Conservation (phyloP, 2,113 vertebrate species). For the Sturnira hondurensis region DNA sequence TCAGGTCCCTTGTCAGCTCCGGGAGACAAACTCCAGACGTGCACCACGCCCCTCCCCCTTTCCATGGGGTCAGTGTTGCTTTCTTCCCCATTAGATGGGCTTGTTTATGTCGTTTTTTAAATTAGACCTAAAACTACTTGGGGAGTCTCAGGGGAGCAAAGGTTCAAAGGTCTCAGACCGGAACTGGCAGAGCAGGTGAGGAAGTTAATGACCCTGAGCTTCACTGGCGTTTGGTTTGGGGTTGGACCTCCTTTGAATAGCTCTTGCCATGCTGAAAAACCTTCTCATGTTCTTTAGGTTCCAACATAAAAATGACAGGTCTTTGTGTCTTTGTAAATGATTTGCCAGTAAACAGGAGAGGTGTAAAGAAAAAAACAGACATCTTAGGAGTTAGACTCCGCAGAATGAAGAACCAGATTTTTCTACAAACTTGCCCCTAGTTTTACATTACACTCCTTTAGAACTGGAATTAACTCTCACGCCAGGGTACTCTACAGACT, state of each 20-base stretch:
- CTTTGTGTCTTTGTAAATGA: not conserved
- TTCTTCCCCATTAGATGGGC: slow-evolving; percentile 8
- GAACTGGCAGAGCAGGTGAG: rapidly evolving
- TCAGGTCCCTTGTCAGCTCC: slow-evolving; percentile 33
- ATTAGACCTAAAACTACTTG: not conserved
- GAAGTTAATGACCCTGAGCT: rapidly evolving
- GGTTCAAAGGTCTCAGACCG: not conserved
- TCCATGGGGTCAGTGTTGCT: slow-evolving; percentile 55
- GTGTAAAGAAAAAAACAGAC: no score
- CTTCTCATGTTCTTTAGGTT: not conserved
- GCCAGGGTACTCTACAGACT: no score
- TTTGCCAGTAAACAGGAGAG: not conserved
- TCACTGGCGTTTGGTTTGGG: rapidly evolving
- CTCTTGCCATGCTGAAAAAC: not conserved
- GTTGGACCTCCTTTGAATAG: rapidly evolving
- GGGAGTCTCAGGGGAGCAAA: slow-evolving; percentile 13
- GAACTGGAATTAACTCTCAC: not conserved
- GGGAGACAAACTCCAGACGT: not conserved
- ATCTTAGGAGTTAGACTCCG: not conserved
- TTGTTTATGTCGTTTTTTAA: slow-evolving; percentile 44
- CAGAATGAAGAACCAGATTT: not conserved
- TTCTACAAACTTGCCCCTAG: not conserved
- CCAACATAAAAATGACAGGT: not conserved
- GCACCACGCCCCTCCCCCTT: not conserved
- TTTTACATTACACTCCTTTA: not conserved